phyloP scores from a whole-genome alignment of 1,140 invertebrate species.

The Argopecten irradians region DNA sequence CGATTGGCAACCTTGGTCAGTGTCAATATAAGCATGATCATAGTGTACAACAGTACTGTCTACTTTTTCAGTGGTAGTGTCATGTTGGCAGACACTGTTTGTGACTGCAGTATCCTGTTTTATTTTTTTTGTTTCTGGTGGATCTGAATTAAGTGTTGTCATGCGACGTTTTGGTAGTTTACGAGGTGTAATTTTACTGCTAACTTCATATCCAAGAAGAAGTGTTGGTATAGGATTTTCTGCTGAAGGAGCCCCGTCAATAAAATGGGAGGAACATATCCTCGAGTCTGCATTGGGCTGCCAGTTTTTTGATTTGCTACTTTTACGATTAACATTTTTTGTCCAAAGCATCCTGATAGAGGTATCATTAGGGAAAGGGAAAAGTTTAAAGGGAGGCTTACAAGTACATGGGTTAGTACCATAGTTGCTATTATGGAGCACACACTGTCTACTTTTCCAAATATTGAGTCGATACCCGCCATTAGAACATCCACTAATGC shows the following conservation, averaged over 20 bases:
- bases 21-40: background rate
- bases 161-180: background rate
- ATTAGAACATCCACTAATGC: background rate
- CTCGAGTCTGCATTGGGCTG: background rate
- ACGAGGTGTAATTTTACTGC: background rate
- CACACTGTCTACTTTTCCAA: background rate
- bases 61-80: background rate
- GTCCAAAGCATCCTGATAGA: background rate
- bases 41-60: background rate
- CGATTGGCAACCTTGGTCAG: background rate
- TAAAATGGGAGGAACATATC: slow-evolving; percentile 19
- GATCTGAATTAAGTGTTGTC: background rate
- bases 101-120: background rate
- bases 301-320: background rate
- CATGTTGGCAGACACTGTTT: background rate
- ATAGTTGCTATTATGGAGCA: background rate
- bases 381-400: slow-evolving; percentile 19
- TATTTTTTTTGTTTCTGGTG: background rate
- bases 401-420: background rate
- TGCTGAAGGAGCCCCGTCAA: background rate
- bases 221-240: slow-evolving; percentile 11
- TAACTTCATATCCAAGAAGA: background rate
- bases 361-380: background rate
- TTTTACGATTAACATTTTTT: background rate
- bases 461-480: background rate